Conservation (phyloP, 1,140 invertebrate species). For the Panonychus citri region DNA sequence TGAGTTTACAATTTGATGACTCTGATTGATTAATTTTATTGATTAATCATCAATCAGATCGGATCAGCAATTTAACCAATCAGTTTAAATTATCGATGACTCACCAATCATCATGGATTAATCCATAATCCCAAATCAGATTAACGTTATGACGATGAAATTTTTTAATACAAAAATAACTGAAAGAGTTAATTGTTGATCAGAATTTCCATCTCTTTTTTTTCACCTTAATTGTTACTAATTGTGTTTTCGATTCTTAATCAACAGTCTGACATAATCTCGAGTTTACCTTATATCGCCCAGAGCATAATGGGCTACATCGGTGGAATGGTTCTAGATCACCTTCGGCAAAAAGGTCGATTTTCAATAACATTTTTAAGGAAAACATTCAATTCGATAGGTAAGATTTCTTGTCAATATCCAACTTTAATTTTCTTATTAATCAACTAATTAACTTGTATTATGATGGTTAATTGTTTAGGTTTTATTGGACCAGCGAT, state of each 20-base stretch:
- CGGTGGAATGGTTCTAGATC: slow-evolving; percentile 40
- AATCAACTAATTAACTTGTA: not conserved
- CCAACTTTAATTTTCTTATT: not conserved
- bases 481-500: slow-evolving; percentile 34
- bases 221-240: not conserved
- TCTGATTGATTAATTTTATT: too few relatives aligned
- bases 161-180: too few relatives aligned
- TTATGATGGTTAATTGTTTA: not conserved
- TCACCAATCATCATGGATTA: too few relatives aligned
- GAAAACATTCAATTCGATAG: slow-evolving; percentile 1
- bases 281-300: slow-evolving; percentile 32
- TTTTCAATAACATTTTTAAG: slow-evolving; percentile 18
- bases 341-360: slow-evolving; percentile 41
- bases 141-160: too few relatives aligned
- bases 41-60: too few relatives aligned
- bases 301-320: slow-evolving; percentile 26
- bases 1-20: too few relatives aligned
- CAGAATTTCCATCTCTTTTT: not conserved
- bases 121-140: too few relatives aligned
- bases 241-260: not conserved
- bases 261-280: slow-evolving; percentile 18
- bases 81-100: too few relatives aligned
- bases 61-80: too few relatives aligned
- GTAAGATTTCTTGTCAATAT: not conserved
- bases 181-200: too few relatives aligned